Base-by-base conservation (phyloP, 1,140 invertebrate species). In the Pseudobourletiella spinata region DNA sequence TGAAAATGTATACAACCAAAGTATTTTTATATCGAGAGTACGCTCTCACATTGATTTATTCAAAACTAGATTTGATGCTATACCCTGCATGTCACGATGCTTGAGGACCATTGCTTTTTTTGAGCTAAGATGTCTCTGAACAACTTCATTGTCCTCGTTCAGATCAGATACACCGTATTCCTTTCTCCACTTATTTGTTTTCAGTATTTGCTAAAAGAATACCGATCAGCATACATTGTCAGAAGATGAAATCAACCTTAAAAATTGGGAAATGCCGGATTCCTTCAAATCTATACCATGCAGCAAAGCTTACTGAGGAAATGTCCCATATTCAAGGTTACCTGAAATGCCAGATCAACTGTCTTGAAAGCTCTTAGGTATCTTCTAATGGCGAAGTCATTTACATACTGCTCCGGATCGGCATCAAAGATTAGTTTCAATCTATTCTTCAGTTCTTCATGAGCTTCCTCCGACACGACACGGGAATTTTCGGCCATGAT, bases 121-220 rank as follows among this genome's bases (percentile, higher is more conserved):
- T 15, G 71, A 70, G 60, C 81, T 76, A 55, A 80, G 73, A 72
- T 86, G 79, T 51, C 79, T 79, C 63, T 81, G 79, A 64, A 85
- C 79, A 32, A 81, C 74, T 63, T 82, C 79, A 68, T 82, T 78
- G 20, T 84, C 79, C 60, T 76, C 73, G 42, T 73, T 76, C 42
- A 86, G 72, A 2, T 74, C 71, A 24, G 75, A 73, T 11, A 86
- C 84, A 60, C 82, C 82, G 78, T 86, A 87, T 64, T 86, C 82
- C 44, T 78, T 77, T 63, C 84, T 79, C 86, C 86, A 87, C 74
- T 86, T 86, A 73, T 87, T 87, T 50, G 84, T 86, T 78, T 87
- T 87, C 43, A 87, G 72, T 66, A 87, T 80, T 56, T 83, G 83
- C 83, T 85, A 55, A 58, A 57, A 35, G 6, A 26, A 54, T 48